phyloP scores from a whole-genome alignment of 1,140 invertebrate species.

The Halictus rubicundus region DNA sequence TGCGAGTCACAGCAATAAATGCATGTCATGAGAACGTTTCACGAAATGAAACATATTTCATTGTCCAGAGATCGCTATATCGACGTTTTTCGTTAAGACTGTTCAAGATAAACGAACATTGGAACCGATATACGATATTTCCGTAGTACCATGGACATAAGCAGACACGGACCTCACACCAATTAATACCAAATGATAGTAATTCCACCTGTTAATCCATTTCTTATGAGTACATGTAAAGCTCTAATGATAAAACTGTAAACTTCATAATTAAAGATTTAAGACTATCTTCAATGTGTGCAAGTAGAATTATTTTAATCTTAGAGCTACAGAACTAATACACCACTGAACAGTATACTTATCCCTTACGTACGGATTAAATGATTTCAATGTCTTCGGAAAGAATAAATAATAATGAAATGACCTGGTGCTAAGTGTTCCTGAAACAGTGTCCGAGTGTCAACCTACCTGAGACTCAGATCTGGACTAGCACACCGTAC shows the following conservation, averaged over 20 bases:
- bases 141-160: constrained; percentile 65
- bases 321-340: constrained; percentile 36
- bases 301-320: constrained; percentile 13
- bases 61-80: constrained; percentile 6
- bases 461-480: constrained; percentile 90
- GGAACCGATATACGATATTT: constrained; percentile 26
- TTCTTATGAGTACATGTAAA: constrained; percentile 50
- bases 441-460: constrained; percentile 3
- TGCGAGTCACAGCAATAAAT: constrained; percentile 35
- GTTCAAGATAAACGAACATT: not conserved
- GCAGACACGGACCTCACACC: constrained; percentile 70
- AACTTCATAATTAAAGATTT: constrained; percentile 15
- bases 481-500: constrained; percentile 95
- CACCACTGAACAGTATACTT: constrained; percentile 18
- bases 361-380: constrained; percentile 1
- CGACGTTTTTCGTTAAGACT: constrained; percentile 16
- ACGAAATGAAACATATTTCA: constrained; percentile 15
- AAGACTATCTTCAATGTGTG: constrained; percentile 4
- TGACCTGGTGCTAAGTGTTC: constrained; percentile 32
- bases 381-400: constrained; percentile 4
- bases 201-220: constrained; percentile 42
- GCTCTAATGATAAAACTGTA: constrained; percentile 48
- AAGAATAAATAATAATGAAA: constrained; percentile 37
- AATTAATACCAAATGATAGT: constrained; percentile 69
- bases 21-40: constrained; percentile 6